Evolutionary conservation across 1,140 invertebrate genomes (phyloP), one percentile per base, ranked within the genome.

Genomic region (Drosophila ohnishii): DNA sequence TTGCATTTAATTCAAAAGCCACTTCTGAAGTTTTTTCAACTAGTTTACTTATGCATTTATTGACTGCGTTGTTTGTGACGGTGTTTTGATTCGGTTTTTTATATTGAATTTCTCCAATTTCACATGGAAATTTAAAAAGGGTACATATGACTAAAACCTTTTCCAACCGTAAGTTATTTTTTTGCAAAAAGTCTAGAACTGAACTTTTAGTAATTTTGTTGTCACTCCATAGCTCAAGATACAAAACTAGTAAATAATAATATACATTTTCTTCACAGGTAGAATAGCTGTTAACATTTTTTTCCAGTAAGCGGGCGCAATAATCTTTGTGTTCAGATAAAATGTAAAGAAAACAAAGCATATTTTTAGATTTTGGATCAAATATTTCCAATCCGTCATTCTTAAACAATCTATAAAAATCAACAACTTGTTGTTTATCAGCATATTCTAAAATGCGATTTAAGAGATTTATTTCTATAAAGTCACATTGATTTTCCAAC

Each of bases 121-220:
- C 63, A 45, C 30, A 47, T 3, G 32, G 13, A 51, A 87, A 87
- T 48, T 56, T 44, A 60, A 74, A 50, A n/a, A 64, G 37, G 11
- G 48, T 70, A 10, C 72, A 82, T 34, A 87, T 48, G 34, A 73
- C 67, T n/a, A 82, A 44, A 39, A 28, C 39, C 28, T 79, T 83
- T 13, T 87, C 75, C 16, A 51, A 14, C 10, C 45, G 63, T 8
- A 80, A 10, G 1, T 32, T 32, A 2, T 32, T n/a, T 25, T 55
- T 75, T 13, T 63, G 70, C 32, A 86, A 34, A 42, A 63, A 79
- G 3, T 82, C 16, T 10, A 56, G 8, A 42, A 87, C 55, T 42
- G 32, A 14, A 8, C 42, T 10, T 10, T 57, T 28, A 14, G 32
- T 39, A 16, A 66, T 53, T 80, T 86, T 76, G 0, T 53, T 59